These are phyloP conservation scores for Chiloscyllium punctatum DNA, from an alignment of 2,797 vertebrate species.

Conservation along the genomic window DNA sequence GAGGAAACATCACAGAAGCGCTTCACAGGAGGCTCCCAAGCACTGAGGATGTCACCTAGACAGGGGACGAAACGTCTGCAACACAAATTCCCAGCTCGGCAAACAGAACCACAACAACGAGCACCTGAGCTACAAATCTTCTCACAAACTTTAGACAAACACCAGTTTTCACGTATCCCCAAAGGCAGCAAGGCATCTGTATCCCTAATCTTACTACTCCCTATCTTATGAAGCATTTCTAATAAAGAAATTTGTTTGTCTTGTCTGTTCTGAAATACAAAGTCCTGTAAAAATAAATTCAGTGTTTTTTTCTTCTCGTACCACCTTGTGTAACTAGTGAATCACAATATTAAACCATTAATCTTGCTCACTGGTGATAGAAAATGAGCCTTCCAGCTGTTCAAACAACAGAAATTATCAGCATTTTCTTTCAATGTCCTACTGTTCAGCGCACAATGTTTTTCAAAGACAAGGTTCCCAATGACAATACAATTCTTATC, in stretches of 20 bases:
- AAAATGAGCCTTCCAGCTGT: background rate
- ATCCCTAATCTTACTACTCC: no score
- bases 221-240: background rate
- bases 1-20: no score
- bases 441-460: background rate
- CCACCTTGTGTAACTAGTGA: background rate
- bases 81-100: no score
- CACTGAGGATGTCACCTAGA: no score
- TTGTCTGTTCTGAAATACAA: background rate
- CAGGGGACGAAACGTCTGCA: no score
- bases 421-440: background rate
- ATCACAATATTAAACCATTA: background rate
- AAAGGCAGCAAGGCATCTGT: no score
- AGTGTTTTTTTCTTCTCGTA: background rate
- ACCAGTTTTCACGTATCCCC: no score
- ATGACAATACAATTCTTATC: slow-evolving; percentile 4
- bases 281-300: background rate
- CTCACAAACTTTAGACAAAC: no score
- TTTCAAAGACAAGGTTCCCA: background rate
- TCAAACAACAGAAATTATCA: slow-evolving; percentile 28
- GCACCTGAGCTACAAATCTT: no score
- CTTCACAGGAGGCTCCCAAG: no score
- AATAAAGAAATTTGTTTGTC: background rate
- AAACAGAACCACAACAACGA: no score
- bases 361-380: background rate